Conservation (phyloP, 2,888 invertebrate genomes). For the Drosophila colorata region DNA sequence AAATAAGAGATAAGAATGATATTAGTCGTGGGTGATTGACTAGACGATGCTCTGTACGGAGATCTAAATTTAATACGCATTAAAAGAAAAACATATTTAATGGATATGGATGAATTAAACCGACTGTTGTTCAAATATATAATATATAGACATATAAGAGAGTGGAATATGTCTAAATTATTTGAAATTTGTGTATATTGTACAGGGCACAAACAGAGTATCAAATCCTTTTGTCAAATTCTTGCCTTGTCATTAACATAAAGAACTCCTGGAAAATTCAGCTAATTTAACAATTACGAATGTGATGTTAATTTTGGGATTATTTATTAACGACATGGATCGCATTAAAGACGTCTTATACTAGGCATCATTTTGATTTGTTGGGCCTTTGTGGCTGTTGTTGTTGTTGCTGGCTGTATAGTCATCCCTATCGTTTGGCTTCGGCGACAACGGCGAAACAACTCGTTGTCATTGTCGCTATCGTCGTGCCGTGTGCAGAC, state of each 20-base stretch:
- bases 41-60: not conserved
- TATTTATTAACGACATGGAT: constrained; percentile 20
- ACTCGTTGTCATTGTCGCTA: constrained; percentile 47
- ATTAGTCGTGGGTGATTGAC: not conserved
- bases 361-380: constrained; percentile 44
- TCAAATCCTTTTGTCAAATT: not conserved
- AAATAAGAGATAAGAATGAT: constrained; percentile 4
- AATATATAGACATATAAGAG: no score
- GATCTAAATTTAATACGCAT: not conserved
- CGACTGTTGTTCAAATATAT: not conserved
- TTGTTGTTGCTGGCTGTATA: constrained; percentile 50
- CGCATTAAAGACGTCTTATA: constrained; percentile 18
- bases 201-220: constrained; percentile 1
- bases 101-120: not conserved
- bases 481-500: constrained; percentile 76
- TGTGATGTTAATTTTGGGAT: constrained; percentile 2
- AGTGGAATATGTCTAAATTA: not conserved
- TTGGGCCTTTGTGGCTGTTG: constrained; percentile 38
- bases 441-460: constrained; percentile 46
- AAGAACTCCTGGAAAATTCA: constrained; percentile 33
- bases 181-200: no score
- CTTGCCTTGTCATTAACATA: not conserved
- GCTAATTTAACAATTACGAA: constrained; percentile 2
- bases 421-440: constrained; percentile 66
- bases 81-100: not conserved